Base-by-base conservation (phyloP, 2,888 invertebrate species). In the Eupsilia transversa region DNA sequence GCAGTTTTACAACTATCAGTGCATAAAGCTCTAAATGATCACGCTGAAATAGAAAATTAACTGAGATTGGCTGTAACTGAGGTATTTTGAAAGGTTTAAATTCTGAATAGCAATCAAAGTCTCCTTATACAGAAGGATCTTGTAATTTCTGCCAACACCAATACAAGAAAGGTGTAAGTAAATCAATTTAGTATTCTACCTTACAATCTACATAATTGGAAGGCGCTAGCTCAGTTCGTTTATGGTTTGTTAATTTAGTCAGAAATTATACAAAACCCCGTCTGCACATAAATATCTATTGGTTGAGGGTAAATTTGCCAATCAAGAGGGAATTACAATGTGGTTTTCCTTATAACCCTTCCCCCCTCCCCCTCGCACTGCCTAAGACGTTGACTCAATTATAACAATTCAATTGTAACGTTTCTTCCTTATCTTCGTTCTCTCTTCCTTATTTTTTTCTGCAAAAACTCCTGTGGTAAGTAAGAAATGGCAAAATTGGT, bases 261-360 rank as follows among this genome's bases (percentile, higher is more conserved):
- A 67, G 72, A 74, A 72, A 67, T 82, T 84, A 82, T 82, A 84
- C 84, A 82, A 86, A 77, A 79, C 65, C 72, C 63, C 56, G 43
- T 49, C 33, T 61, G 30, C 35, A 75, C 33, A 78, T 77, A 82
- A 74, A 86, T 82, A 77, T 75, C 72, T 86, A 70, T 72, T 70
- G 66, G 64, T 49, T 65, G 30, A 72, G 75, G 75, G 78, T 77
- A 84, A 84, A 84, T 84, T 84, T 74, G 59, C 80, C 86, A 86
- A 86, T 86, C 84, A 85, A 73, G 60, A 74, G 72, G 66, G 80
- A 80, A 79, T 86, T 77, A 80, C 72, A 79, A 77, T 77, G 78
- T 60, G 74, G 77, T 84, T 86, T 86, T 86, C 79, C 86, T 82
- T 77, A 35, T 75, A 80, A 67, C 69, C 72, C 83, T 35, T 27